Base-by-base conservation (phyloP, 2,113 vertebrate genomes). In the Dasyprocta punctata region DNA sequence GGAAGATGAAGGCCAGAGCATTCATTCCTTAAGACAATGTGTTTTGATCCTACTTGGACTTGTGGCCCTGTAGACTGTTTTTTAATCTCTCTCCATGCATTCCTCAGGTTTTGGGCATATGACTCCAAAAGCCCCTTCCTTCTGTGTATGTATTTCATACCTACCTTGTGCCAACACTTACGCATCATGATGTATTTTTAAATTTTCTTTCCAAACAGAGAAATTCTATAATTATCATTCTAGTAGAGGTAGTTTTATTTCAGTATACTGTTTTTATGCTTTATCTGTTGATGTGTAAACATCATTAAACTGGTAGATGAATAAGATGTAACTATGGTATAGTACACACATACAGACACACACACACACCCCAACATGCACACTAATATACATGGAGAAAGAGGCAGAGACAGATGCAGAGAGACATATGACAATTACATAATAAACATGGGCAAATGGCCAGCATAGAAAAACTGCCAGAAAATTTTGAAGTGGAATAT, bases 191-290 rank as follows among this genome's bases (percentile, higher is more conserved):
- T 38, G 19, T 49, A 78, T 10, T n/a, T 44, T 38, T 17, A 38
- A 38, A 85, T 89, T 94, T 78, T 73, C 33, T 81, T 84, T 52
- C 38, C 38, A 52, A 33, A 63, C 4, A 92, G 73, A 95, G 56
- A 97, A 82, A 19, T 71, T 91, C 11, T 92, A 36, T 83, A 82
- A 91, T 78, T 82, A 67, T 33, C 52, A 80, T n/a, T 88, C 14
- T 38, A 94, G 41, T 54, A 85, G 86, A 86, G 26, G 36, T 71
- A 17, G 67, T 69, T 95, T 93, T 84, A 65, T 95, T 92, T 89
- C 8, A 9, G 60, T 52, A 56, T 3, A 65, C 58, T 75, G 16
- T 91, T 69, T 97, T 93, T 80, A 54, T 92, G 41, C 60, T 11
- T 24, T 80, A 14, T 94, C 4, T 41, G 9, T 38, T 82, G 84